Conservation (phyloP, 2,113 vertebrate genomes). For the Anser brachyrhynchus region DNA sequence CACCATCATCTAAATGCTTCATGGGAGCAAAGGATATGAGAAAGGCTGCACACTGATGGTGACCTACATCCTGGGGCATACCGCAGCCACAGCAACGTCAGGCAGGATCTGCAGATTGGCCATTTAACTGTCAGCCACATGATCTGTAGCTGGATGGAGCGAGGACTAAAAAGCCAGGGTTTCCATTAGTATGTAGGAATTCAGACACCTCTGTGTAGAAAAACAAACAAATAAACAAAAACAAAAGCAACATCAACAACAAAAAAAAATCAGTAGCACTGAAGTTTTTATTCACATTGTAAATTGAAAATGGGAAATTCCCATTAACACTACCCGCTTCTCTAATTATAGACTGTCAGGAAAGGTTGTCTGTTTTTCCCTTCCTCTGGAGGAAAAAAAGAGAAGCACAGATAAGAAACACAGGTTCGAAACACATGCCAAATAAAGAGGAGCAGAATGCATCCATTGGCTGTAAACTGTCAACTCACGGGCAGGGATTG, state of each 20-base stretch:
- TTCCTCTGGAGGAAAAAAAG: not conserved
- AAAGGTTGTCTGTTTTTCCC: not conserved
- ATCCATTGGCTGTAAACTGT: not conserved
- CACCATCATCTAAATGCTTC: constrained; percentile 41
- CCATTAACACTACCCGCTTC: not conserved
- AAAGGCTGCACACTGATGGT: constrained; percentile 20
- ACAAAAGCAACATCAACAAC: too few species aligned
- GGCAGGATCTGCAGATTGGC: constrained; percentile 31
- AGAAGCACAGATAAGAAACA: not conserved
- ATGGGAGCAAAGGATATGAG: constrained; percentile 30
- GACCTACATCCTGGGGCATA: constrained; percentile 59
- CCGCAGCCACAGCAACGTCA: constrained; percentile 34
- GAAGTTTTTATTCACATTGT: not conserved
- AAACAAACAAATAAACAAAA: not conserved
- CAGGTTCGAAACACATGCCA: not conserved
- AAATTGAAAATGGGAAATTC: not conserved
- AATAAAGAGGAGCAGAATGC: not conserved
- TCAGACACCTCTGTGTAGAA: not conserved
- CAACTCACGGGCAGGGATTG: not conserved
- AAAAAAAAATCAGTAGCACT: not conserved
- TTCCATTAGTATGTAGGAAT: not conserved
- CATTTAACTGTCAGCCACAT: constrained; percentile 59
- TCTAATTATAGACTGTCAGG: not conserved
- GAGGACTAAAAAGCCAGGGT: not conserved
- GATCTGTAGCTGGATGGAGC: constrained; percentile 28